These are phyloP conservation scores for Montipora efflorescens DNA, from an alignment of 64 coral and sea anemone genomes.

Conservation along the genomic window DNA sequence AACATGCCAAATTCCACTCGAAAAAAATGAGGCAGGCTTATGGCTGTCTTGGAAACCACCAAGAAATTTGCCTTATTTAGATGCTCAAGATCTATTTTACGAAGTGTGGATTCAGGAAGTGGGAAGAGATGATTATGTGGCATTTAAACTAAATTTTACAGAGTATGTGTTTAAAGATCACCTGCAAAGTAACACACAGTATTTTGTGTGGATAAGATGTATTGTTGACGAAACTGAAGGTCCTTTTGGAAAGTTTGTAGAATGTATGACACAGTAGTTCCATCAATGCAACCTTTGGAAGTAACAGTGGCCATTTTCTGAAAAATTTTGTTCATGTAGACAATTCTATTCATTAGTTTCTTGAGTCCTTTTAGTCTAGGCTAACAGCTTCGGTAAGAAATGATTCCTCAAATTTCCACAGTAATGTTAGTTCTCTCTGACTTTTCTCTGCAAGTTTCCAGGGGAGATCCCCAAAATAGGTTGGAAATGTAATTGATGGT, in stretches of 20 bases:
- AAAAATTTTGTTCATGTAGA: no score
- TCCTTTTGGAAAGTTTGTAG: conserved; percentile 68
- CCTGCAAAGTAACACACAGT: conserved; percentile 59
- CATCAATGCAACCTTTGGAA: not conserved
- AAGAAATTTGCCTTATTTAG: conserved; percentile 68
- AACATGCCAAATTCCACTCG: conserved; percentile 41
- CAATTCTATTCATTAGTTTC: no score
- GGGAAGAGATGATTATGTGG: conserved; percentile 68
- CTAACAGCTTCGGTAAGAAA: no score
- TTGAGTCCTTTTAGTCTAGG: no score
- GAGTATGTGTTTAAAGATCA: conserved; percentile 84
- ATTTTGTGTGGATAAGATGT: conserved; percentile 88
- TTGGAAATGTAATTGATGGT: no score
- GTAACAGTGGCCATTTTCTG: not conserved
- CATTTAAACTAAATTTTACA: conserved; percentile 76
- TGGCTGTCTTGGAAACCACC: conserved; percentile 86
- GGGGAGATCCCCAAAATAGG: no score
- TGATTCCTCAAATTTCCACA: no score
- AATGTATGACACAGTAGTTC: conserved; percentile 7
- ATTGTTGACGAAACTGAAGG: conserved; percentile 52
- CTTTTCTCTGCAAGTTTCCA: no score
- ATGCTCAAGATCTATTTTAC: conserved; percentile 56
- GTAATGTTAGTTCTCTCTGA: no score
- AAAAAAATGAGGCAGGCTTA: not conserved
- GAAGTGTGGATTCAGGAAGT: conserved; percentile 95